phyloP scores from a whole-genome alignment of 2,797 vertebrate species.

The Smutsia temminckii region DNA sequence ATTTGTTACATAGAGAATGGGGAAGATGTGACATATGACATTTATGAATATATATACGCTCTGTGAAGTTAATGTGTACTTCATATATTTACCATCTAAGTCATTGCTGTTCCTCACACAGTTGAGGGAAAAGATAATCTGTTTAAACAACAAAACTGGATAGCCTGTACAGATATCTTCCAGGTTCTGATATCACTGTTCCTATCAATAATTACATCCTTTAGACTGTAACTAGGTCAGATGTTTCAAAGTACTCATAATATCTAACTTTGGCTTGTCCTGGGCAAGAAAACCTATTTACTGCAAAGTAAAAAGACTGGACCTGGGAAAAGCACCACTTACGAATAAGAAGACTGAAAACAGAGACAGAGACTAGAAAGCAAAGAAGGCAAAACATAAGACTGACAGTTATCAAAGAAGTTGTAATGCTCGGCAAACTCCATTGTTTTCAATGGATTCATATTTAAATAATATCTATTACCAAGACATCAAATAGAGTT shows the following conservation, averaged over 20 bases:
- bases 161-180: neutral
- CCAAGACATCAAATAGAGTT: neutral
- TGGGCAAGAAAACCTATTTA: conserved; percentile 50
- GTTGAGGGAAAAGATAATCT: neutral
- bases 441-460: neutral
- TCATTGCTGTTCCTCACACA: neutral
- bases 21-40: neutral
- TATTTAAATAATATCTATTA: conserved; percentile 30
- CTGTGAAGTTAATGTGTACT: neutral
- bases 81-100: conserved; percentile 13
- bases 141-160: neutral
- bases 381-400: neutral
- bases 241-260: conserved; percentile 22
- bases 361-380: neutral
- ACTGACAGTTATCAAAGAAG: neutral
- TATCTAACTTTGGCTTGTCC: conserved; percentile 29
- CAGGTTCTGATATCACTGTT: neutral
- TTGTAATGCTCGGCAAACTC: neutral
- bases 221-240: conserved; percentile 24
- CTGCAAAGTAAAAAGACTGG: conserved; percentile 23
- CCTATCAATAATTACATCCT: neutral
- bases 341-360: conserved; percentile 7
- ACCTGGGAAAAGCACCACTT: conserved; percentile 39
- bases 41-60: neutral
- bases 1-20: neutral